These are phyloP conservation scores for Bombylius discolor DNA, from an alignment of 2,888 invertebrate genomes.

Conservation along the genomic window DNA sequence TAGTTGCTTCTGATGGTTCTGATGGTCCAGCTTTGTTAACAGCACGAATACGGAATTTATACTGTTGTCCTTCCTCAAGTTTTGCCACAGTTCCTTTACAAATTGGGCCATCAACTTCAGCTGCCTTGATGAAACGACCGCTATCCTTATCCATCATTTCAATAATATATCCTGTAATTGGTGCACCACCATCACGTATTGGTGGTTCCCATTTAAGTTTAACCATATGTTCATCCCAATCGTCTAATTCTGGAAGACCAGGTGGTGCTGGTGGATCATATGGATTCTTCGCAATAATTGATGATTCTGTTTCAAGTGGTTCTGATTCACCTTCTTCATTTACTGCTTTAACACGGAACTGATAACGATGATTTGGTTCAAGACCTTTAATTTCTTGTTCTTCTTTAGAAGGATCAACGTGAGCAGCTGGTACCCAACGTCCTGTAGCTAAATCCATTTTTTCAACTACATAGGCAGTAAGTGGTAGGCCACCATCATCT, in stretches of 20 bases:
- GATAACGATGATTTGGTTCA: conserved; percentile 90
- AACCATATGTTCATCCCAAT: conserved; percentile 83
- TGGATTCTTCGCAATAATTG: conserved; percentile 93
- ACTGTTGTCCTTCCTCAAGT: conserved; percentile 87
- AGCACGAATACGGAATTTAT: conserved; percentile 89
- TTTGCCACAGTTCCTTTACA: conserved; percentile 80
- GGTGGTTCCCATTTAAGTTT: conserved; percentile 87
- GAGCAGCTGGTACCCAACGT: conserved; percentile 77
- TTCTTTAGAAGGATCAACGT: conserved; percentile 65
- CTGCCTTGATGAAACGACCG: conserved; percentile 71
- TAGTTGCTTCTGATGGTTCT: conserved; percentile 82
- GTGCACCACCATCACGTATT: conserved; percentile 81
- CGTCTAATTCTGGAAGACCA: conserved; percentile 79
- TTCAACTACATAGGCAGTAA: conserved; percentile 84
- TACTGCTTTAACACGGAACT: conserved; percentile 93
- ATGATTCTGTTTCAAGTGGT: conserved; percentile 77
- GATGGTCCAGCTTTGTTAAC: conserved; percentile 91
- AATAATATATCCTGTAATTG: conserved; percentile 84
- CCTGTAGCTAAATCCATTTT: conserved; percentile 85
- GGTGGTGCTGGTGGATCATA: conserved; percentile 80
- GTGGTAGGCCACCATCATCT: conserved; percentile 88
- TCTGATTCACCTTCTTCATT: conserved; percentile 97
- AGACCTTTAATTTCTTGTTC: conserved; percentile 73
- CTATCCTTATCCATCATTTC: conserved; percentile 85
- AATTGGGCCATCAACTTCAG: conserved; percentile 68